Evolutionary conservation across 2,888 invertebrate genomes (phyloP).

Genomic region (Chromoteleia sp.): DNA sequence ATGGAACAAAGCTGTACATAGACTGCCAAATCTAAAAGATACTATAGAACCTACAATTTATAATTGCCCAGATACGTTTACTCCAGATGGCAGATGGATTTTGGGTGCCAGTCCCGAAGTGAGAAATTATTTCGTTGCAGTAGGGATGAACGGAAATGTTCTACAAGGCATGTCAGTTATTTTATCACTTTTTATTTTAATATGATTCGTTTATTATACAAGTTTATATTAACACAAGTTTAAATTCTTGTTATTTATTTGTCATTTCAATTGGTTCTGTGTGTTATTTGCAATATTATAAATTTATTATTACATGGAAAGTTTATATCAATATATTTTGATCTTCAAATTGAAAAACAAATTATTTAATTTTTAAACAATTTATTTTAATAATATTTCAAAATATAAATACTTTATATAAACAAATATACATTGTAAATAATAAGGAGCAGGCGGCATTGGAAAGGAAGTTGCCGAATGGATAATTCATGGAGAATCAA

Average conservation of each 20-base stretch:
- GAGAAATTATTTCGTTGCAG: slow-evolving; percentile 90
- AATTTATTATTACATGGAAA: no score
- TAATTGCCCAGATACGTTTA: slow-evolving; percentile 90
- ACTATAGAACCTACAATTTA: slow-evolving; percentile 86
- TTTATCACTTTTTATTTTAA: not conserved
- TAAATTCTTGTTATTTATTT: no score
- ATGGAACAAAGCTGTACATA: slow-evolving; percentile 86
- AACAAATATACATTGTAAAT: not conserved
- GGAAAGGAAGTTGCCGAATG: slow-evolving; percentile 89
- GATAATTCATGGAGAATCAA: slow-evolving; percentile 88
- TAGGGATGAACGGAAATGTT: slow-evolving; percentile 90
- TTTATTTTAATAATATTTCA: not conserved
- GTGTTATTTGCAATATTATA: no score
- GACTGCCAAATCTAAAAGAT: slow-evolving; percentile 86
- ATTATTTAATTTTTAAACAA: no score
- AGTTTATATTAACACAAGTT: no score
- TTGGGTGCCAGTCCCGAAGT: slow-evolving; percentile 89
- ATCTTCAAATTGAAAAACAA: no score
- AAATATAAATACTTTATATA: not conserved
- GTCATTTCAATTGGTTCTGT: no score
- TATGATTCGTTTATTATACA: no score
- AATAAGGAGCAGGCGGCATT: slow-evolving; percentile 88
- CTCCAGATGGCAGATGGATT: slow-evolving; percentile 90
- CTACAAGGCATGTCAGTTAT: slow-evolving; percentile 84
- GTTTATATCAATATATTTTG: no score